Evolutionary conservation across 2,888 invertebrate genomes (phyloP).

Genomic region (Volucella inflata): DNA sequence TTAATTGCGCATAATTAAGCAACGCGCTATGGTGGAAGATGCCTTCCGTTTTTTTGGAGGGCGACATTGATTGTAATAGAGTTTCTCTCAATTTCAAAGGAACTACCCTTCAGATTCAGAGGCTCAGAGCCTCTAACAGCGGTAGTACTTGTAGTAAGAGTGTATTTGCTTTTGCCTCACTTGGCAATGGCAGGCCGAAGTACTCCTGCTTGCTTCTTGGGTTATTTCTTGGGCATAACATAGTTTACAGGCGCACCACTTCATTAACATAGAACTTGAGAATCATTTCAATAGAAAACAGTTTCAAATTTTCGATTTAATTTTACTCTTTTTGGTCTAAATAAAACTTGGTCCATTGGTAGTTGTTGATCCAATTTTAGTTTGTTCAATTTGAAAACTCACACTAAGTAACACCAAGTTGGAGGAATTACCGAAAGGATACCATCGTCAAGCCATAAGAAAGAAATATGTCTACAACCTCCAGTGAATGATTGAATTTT

Average conservation of each 20-base stretch:
- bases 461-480: conserved; percentile 52
- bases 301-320: conserved; percentile 44
- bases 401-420: too few species aligned
- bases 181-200: not conserved
- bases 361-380: conserved; percentile 12
- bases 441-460: too few species aligned
- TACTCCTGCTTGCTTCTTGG: not conserved
- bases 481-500: conserved; percentile 60
- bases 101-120: not conserved
- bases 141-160: not conserved
- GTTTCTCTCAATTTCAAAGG: conserved; percentile 44
- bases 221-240: conserved; percentile 14
- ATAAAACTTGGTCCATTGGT: conserved; percentile 49
- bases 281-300: conserved; percentile 64
- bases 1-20: conserved; percentile 69
- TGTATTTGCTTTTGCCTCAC: not conserved
- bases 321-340: not conserved
- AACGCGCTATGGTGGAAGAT: conserved; percentile 29
- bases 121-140: not conserved
- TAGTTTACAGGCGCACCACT: conserved; percentile 61
- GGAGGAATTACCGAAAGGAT: too few species aligned
- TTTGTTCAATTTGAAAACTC: not conserved
- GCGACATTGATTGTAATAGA: conserved; percentile 53
- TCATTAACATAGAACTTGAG: conserved; percentile 68
- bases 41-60: conserved; percentile 28